Evolutionary conservation across 1,140 invertebrate species (phyloP), one percentile per base, ranked within the genome.

Genomic region (Venustaconcha ellipsiformis): DNA sequence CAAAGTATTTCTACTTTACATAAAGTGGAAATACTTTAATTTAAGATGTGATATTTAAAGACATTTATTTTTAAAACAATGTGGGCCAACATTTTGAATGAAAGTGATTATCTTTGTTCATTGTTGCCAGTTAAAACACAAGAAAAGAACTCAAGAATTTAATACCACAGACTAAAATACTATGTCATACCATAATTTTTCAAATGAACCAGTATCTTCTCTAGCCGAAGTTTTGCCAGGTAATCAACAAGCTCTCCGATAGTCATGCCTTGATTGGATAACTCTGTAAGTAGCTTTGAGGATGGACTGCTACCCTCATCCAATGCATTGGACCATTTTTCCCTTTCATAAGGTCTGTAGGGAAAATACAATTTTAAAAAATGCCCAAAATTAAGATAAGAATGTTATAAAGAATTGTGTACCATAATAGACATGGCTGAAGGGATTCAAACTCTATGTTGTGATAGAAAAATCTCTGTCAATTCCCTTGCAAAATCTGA

Each of bases 211-310:
- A 73, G 57, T 14, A 78, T 60, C 5, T 72, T 67, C 23, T 79
- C 78, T 26, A 78, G 56, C 20, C 66, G 17, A 18, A 78, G 57
- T 55, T 57, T 30, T 48, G 59, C 26, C 18, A 82, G 57, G 48
- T 75, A 65, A 1, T 78, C 57, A 12, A 72, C 69, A 12, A 82
- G 69, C 17, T 78, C 60, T 23, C 17, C 58, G 2, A 80, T 66
- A 18, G 20, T 67, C 74, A 80, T 76, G 12, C 73, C 81, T 26
- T 72, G 70, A 8, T 72, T 66, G 14, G 78, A 73, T 15, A 80
- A 57, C 20, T 63, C 30, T 65, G 66, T 65, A 17, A 82, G 30
- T 72, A 82, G 57, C 62, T 82, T 76, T 2, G 63, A n/a, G 2
- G 70, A 18, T 14, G 81, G 76, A 65, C 78, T 82, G 56, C 62